Evolutionary conservation across 1,140 invertebrate species (phyloP), one percentile per base, ranked within the genome.

Genomic region (Drosophila quadrilineata): DNA sequence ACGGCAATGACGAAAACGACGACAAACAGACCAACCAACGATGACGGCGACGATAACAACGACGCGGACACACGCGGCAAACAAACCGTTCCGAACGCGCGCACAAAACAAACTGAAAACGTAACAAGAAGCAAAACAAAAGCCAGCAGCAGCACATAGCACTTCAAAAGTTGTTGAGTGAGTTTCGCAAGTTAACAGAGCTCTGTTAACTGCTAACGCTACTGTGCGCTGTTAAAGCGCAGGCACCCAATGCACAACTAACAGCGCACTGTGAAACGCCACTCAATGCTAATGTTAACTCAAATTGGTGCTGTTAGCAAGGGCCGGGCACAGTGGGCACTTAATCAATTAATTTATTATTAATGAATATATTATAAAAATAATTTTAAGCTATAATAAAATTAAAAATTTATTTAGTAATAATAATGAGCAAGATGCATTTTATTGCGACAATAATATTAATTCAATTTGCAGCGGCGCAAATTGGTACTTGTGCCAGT

Each of bases 31-130:
- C 10, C 43, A 14, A 28, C 24, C 54, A 19, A 33, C 36, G 38
- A 28, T 38, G 21, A 24, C 50, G 17, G 26, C 52, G 12, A 35
- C 21, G 16, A 35, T 16, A 53, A 64, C 33, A 53, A 46, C 40
- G 36, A 45, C 58, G 17, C 41, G n/a, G n/a, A 35, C 29, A 31
- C 64, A 53, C 45, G 49, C 64, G 43, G 12, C 52, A 31, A 43
- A 12, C 45, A 66, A 45, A 76, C 74, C 74, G 75, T 73, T 33
- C 58, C 29, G 38, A 24, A 64, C 64, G 64, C 74, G 75, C 64
- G 70, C 71, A 56, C 53, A 79, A 77, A 73, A 79, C 75, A 73
- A 73, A 77, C 54, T 77, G 63, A 46, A 49, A 31, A 33, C 52
- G 41, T 31, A 56, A 12, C 10, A 21, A 50, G 50, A 35, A 65